Evolutionary conservation across 2,888 invertebrate genomes (phyloP).

Genomic region (Dynastes hyllus): DNA sequence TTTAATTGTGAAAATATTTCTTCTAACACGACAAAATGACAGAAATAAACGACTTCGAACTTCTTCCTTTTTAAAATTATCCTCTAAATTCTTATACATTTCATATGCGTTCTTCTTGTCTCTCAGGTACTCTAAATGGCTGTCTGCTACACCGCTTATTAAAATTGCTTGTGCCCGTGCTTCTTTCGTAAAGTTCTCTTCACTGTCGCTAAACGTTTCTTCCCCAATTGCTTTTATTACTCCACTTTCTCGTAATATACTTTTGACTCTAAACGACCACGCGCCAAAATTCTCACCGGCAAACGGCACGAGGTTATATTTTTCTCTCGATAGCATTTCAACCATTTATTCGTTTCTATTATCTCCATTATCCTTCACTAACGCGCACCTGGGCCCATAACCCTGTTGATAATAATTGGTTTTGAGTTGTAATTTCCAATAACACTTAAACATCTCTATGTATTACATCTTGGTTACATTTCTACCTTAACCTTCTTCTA

Average conservation of each 20-base stretch:
- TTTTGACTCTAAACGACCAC: neutral
- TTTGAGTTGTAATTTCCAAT: too few relatives aligned
- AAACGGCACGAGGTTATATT: neutral
- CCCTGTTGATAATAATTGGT: neutral
- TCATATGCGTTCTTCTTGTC: neutral
- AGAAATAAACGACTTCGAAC: too few relatives aligned
- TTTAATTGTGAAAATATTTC: neutral
- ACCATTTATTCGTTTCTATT: neutral
- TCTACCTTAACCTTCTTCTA: too few relatives aligned
- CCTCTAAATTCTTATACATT: too few relatives aligned
- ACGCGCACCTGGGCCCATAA: neutral
- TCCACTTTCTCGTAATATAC: neutral
- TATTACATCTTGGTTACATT: too few relatives aligned
- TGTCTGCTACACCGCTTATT: neutral
- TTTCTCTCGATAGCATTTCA: neutral
- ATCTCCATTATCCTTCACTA: neutral
- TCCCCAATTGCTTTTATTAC: neutral
- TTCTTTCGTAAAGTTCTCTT: neutral
- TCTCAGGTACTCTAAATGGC: neutral
- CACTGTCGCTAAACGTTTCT: neutral
- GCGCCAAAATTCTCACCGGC: neutral
- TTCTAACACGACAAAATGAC: neutral
- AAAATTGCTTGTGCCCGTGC: neutral
- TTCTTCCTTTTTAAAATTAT: too few relatives aligned
- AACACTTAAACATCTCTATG: too few relatives aligned